A percentile compares a stretch with the other conserved stretches of the same genome.
Conservation (phyloP, 2,113 vertebrate genomes). For the Callospermophilus lateralis region DNA sequence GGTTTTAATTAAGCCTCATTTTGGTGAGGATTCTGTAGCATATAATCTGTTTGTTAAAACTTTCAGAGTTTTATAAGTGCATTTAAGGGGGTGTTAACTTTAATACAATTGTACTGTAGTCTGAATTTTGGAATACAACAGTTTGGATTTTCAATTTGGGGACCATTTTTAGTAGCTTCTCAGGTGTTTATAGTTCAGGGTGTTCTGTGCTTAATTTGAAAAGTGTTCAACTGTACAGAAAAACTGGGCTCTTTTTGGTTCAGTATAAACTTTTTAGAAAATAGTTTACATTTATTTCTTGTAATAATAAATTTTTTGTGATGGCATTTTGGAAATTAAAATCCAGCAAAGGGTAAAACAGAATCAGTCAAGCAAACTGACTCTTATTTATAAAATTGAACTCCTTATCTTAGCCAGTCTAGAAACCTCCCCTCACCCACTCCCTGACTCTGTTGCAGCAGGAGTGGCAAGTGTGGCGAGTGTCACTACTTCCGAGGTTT, state of each 20-base stretch:
- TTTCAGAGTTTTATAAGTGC: neutral
- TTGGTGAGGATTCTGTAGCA: neutral
- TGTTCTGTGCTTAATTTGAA: conserved; percentile 23
- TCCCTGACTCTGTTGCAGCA: neutral
- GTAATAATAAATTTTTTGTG: conserved; percentile 21
- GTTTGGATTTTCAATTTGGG: conserved; percentile 12
- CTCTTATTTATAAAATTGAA: neutral
- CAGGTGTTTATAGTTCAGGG: neutral
- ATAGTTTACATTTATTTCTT: neutral
- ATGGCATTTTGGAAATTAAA: neutral
- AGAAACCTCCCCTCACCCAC: too few species aligned
- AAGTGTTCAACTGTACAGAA: neutral
- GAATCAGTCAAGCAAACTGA: conserved; percentile 22
- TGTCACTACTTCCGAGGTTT: neutral
- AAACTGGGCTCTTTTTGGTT: neutral
- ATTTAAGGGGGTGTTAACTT: conserved; percentile 24
- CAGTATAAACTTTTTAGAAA: neutral
- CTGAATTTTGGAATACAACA: neutral
- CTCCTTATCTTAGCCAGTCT: neutral
- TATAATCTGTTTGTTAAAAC: neutral
- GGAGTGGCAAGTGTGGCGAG: neutral
- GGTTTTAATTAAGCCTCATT: neutral
- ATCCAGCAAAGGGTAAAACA: neutral
- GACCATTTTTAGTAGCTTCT: conserved; percentile 13
- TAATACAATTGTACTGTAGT: neutral